Percentiles rank a stretch among this genome's conserved stretches.
Conservation (phyloP, 2,888 invertebrate genomes). For the Caenorhabditis sulstoni region DNA sequence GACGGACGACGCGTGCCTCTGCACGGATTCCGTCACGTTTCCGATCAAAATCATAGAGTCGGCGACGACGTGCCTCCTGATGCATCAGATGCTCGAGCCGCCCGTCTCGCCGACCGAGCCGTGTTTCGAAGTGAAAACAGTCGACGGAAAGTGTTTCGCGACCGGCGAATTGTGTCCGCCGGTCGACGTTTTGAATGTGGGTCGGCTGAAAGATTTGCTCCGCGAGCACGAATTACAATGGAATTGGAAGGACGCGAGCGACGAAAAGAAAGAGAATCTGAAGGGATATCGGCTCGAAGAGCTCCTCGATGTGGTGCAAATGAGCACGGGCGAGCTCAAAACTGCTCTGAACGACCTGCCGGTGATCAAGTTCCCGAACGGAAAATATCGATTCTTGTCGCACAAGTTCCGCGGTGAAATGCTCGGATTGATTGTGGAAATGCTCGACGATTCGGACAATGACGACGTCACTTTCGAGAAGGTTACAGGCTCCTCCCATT, state of each 20-base stretch:
- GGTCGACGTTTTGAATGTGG: constrained; percentile 38
- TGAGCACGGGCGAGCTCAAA: constrained; percentile 50
- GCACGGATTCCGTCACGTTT: constrained; percentile 40
- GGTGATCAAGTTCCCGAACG: constrained; percentile 35
- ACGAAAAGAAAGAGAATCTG: constrained; percentile 13
- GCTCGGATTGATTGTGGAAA: constrained; percentile 37
- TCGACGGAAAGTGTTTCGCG: constrained; percentile 49
- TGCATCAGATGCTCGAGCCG: constrained; percentile 27
- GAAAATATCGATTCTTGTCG: constrained; percentile 43
- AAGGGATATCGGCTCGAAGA: constrained; percentile 36
- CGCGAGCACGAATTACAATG: constrained; percentile 49
- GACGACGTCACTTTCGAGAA: constrained; percentile 29
- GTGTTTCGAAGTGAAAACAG: constrained; percentile 25
- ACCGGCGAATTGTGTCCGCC: constrained; percentile 48
- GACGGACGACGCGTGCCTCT: constrained; percentile 48
- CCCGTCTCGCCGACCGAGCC: constrained; percentile 20
- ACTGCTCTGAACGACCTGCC: constrained; percentile 51
- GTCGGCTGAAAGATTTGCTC: constrained; percentile 52
- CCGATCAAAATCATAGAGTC: constrained; percentile 59
- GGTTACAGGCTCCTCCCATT: not conserved
- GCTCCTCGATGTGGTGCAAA: constrained; percentile 46
- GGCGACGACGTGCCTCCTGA: constrained; percentile 39
- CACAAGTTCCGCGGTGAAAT: constrained; percentile 56
- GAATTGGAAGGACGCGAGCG: constrained; percentile 29
- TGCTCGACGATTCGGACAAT: constrained; percentile 35